phyloP scores from a whole-genome alignment of 2,113 vertebrate genomes.

The Tauraco erythrolophus region DNA sequence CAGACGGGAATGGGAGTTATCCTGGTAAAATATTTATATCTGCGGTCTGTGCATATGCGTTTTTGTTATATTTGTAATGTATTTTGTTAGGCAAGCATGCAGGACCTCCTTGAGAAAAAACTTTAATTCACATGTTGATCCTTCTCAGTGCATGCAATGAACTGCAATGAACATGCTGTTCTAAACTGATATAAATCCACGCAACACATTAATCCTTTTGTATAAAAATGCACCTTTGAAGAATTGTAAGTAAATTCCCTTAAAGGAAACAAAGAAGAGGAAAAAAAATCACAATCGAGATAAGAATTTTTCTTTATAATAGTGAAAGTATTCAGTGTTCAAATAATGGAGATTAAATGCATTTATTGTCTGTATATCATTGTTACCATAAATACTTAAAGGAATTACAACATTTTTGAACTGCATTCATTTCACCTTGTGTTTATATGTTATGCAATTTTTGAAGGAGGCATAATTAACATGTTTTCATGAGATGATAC shows the following conservation, averaged over 20 bases:
- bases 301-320: neutral
- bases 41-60: constrained; percentile 12
- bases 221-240: neutral
- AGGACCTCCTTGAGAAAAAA: constrained; percentile 24
- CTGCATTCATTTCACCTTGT: neutral
- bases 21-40: constrained; percentile 46
- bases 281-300: neutral
- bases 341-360: neutral
- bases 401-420: neutral
- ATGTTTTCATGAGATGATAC: neutral
- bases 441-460: neutral
- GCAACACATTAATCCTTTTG: neutral
- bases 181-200: neutral
- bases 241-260: neutral
- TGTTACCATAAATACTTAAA: neutral
- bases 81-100: constrained; percentile 58
- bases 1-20: constrained; percentile 24
- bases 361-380: neutral
- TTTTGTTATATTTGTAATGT: constrained; percentile 49
- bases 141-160: neutral
- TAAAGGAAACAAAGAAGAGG: neutral
- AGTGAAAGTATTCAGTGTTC: neutral
- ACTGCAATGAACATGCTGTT: neutral
- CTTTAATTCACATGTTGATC: neutral
- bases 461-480: neutral